Evolutionary conservation across 1,140 invertebrate species (phyloP), one percentile per base, ranked within the genome.

Genomic region (Triops longicaudatus): DNA sequence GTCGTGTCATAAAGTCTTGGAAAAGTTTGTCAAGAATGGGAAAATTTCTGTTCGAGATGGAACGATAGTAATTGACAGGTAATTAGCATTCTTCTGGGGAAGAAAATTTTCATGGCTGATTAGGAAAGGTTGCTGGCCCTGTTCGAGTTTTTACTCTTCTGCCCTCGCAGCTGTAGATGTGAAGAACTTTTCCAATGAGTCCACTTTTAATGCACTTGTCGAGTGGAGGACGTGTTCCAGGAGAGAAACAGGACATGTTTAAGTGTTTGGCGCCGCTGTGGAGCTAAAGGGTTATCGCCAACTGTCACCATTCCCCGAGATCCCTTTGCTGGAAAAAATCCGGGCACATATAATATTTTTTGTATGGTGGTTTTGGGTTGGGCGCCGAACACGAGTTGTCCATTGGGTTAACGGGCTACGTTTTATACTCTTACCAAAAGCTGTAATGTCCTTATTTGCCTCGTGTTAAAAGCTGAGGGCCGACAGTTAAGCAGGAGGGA

Each of bases 401-500:
- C 50, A 63, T 63, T 22, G 50, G 50, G 50, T 63, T 63, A 63
- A 63, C 50, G 50, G 50, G 50, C 50, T n/a, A 17, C 50, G 50
- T 63, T 63, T 63, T 63, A 63, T 63, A 63, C 50, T 63, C 50
- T 63, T 63, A 63, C 50, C 50, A 63, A 63, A 63, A 63, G 50
- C 50, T 63, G 50, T 63, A 63, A 63, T 63, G 50, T 63, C 50
- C 50, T 63, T 63, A 63, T 63, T 63, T 63, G 50, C 50, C 50
- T 22, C 50, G 50, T 14, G 50, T 63, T 63, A 63, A 63, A 63
- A 63, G 50, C 50, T 17, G 50, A 63, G 50, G 50, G 50, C 50
- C 50, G 22, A 9, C 22, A 63, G 50, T 63, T 63, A 63, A 22
- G 31, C 2, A 37, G 31, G 31, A 7, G 22, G 22, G 50, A 63